Base-by-base conservation (phyloP, 2,113 vertebrate genomes). In the Xiphorhynchus elegans region DNA sequence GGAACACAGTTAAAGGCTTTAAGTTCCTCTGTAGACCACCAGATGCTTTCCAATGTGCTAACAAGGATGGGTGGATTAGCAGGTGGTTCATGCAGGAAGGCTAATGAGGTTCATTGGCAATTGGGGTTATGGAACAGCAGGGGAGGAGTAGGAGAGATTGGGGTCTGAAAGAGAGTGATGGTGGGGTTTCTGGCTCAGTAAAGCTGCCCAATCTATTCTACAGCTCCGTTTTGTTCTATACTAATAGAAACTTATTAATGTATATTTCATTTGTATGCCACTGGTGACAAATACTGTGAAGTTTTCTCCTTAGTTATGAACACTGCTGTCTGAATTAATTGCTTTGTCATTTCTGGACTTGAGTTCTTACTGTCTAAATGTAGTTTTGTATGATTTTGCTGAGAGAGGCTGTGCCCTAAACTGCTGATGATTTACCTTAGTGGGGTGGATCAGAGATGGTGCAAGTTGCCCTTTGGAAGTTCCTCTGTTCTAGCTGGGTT, bases 21-120 rank as follows among this genome's bases (percentile, higher is more conserved):
- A 58, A 46, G 46, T 69, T 84, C 13, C 23, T 37, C 15, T 83
- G 17, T 82, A 47, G 40, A 69, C 53, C 9, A 89, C 75, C 83
- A 90, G 83, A 69, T 95, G 63, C 93, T 95, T 90, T 84, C 75
- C 50, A n/a, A 7, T 60, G 28, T 73, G 72, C 72, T 88, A 87
- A 91, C 70, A 80, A 92, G 79, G 53, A 83, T 93, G 66, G 85
- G 70, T 72, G 73, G 75, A 72, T 96, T 92, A 88, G 89, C 86
- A 96, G 86, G 89, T 96, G 83, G 19, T 58, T 92, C 72, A 56
- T 83, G 72, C 55, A 53, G 80, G 72, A 91, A 77, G 73, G 79
- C 83, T 92, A 72, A 93, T 95, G 78, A 95, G 62, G 60, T 91
- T 91, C 74, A 63, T 67, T 74, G 78, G 82, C 88, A 94, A 17